phyloP scores from a whole-genome alignment of 2,113 vertebrate genomes.

The Cyphomyrus plagiostoma region DNA sequence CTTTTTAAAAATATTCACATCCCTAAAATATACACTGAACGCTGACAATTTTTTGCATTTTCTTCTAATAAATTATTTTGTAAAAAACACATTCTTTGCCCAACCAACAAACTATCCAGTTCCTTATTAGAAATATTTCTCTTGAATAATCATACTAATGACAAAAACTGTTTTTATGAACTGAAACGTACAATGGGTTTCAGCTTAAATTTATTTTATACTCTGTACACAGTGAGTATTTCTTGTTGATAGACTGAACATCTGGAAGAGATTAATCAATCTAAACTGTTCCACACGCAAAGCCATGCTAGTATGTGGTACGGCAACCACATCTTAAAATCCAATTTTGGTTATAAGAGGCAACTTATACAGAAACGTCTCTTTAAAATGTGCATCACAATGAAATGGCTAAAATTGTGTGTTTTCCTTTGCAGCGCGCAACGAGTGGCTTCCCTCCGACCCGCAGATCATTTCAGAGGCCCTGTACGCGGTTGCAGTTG shows the following conservation, averaged over 20 bases:
- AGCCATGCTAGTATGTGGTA: background rate
- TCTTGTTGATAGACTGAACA: background rate
- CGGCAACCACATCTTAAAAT: background rate
- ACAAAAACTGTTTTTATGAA: background rate
- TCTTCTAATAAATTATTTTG: background rate
- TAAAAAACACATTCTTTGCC: background rate
- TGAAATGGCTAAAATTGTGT: background rate
- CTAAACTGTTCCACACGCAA: background rate
- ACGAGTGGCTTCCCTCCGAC: slow-evolving; percentile 85
- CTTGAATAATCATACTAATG: background rate
- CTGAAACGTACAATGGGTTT: background rate
- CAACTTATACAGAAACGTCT: background rate
- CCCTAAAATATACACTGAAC: background rate
- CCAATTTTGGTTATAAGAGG: background rate
- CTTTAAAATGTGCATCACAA: background rate
- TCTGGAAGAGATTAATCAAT: background rate
- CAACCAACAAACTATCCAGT: background rate
- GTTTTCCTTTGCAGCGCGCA: slow-evolving; percentile 69
- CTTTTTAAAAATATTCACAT: background rate
- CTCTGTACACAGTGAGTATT: background rate
- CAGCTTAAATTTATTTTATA: background rate
- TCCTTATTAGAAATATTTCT: background rate
- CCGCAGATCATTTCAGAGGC: slow-evolving; percentile 95
- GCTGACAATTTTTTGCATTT: background rate
- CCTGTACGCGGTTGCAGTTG: slow-evolving; percentile 90